Conservation (phyloP, 2,888 invertebrate species). For the Didymodactylos carnosus region DNA sequence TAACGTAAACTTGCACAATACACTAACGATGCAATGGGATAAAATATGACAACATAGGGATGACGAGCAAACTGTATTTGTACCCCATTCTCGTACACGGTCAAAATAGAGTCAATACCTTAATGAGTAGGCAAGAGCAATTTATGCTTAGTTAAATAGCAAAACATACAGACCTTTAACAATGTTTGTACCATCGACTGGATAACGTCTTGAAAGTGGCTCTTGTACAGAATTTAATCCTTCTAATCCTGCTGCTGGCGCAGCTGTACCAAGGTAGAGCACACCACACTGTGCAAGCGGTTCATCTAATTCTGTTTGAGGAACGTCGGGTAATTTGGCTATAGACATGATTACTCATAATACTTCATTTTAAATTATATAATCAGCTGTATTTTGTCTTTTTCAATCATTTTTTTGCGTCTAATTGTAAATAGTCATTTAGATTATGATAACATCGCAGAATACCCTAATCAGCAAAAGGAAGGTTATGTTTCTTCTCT, state of each 20-base stretch:
- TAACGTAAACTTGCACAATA: conserved; percentile 28
- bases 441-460: too few species aligned
- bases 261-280: conserved; percentile 32
- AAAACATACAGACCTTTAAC: conserved; percentile 16
- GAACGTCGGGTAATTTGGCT: neutral
- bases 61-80: conserved; percentile 58
- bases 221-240: conserved; percentile 30
- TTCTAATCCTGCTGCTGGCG: conserved; percentile 23
- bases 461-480: too few species aligned
- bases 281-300: conserved; percentile 20
- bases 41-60: conserved; percentile 21
- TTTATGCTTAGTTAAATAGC: neutral
- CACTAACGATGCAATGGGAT: conserved; percentile 27
- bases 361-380: too few species aligned
- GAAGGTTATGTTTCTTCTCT: too few species aligned
- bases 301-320: neutral
- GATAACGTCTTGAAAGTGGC: conserved; percentile 25
- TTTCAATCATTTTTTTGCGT: too few species aligned
- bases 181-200: conserved; percentile 19
- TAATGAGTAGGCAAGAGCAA: neutral
- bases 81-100: conserved; percentile 53
- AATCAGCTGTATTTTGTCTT: too few species aligned
- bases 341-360: neutral
- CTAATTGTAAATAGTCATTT: too few species aligned
- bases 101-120: neutral